phyloP scores from a whole-genome alignment of 2,888 invertebrate genomes.

The Dasysyrphus albostriatus region DNA sequence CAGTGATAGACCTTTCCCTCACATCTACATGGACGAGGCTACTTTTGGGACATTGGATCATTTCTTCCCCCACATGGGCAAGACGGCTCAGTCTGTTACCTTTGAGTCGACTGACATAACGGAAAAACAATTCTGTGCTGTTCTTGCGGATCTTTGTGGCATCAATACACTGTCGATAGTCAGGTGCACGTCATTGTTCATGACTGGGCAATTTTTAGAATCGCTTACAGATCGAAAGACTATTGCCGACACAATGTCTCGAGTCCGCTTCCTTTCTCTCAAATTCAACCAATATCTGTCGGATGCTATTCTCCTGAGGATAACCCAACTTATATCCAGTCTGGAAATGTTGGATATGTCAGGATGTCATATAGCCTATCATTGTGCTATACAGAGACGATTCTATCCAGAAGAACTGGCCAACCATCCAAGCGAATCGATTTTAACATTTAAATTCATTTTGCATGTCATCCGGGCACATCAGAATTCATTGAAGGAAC shows the following conservation, averaged over 20 bases:
- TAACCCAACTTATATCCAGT: constrained; percentile 86
- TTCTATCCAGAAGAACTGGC: constrained; percentile 86
- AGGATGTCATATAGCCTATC: constrained; percentile 89
- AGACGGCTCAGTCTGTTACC: constrained; percentile 85
- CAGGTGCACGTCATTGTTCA: constrained; percentile 89
- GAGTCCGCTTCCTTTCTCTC: constrained; percentile 86
- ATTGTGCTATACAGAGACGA: constrained; percentile 87
- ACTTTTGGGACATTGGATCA: constrained; percentile 81
- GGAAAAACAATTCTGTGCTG: constrained; percentile 87
- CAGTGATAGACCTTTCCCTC: constrained; percentile 79
- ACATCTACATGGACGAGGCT: constrained; percentile 81
- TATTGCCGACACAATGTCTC: constrained; percentile 82
- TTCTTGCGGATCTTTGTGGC: constrained; percentile 86
- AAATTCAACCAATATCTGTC: constrained; percentile 89
- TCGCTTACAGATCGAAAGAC: constrained; percentile 85
- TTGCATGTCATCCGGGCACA: constrained; percentile 85
- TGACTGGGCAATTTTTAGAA: constrained; percentile 89
- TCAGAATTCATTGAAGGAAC: constrained; percentile 85
- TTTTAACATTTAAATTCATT: constrained; percentile 89
- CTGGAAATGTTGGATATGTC: constrained; percentile 87
- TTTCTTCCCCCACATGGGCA: constrained; percentile 87
- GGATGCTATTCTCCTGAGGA: constrained; percentile 89
- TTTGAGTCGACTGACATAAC: constrained; percentile 87
- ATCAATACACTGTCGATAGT: constrained; percentile 86
- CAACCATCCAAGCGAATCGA: constrained; percentile 87